Evolutionary conservation across 2,113 vertebrate genomes (phyloP), one percentile per base, ranked within the genome.

Genomic region (Bubo blakistoni): DNA sequence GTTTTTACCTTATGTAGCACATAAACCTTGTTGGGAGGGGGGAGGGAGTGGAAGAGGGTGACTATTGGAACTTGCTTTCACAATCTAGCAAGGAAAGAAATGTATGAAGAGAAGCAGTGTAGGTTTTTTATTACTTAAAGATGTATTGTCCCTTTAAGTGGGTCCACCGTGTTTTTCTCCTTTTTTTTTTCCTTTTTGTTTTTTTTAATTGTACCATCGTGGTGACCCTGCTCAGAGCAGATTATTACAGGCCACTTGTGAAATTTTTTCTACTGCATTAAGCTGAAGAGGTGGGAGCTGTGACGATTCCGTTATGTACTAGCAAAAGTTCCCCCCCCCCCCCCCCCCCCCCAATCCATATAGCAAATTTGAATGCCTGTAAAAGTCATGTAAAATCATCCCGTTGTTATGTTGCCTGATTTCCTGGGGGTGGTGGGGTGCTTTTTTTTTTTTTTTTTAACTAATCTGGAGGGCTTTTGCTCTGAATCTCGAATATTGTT

Each of bases 1-100:
- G 98, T 98, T 98, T 98, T 98, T 98, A 98, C 91, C 81, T 98
- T 98, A 98, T 99, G 99, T 99, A 99, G 99, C 99, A 99, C 98
- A 99, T 99, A 99, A 99, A 98, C 87, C 61, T 95, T 92, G 87
- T 92, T 92, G 90, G 84, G 95, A 81, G 80, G 95, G 85, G 91
- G 90, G 86, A 69, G 92, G 94, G 77, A 70, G 47, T 96, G 91
- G 96, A 97, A 91, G 90, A 90, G 69, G 91, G 90, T 51, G 88
- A 80, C 79, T 0, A 81, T 93, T 51, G 32, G 89, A 96, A 95
- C 90, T 97, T 97, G 98, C 97, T 98, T 97, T 97, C 91, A 55
- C 70, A 93, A 96, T 89, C 92, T 83, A 97, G 97, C 97, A 98
- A 98, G 97, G 71, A 94, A 79, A 94, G 94, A 97, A 95, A 94